A percentile compares a stretch with the other conserved stretches of the same genome.
These are phyloP conservation scores for Dicerorhinus sumatrensis DNA, from an alignment of 2,113 vertebrate species.

Conservation along the genomic window DNA sequence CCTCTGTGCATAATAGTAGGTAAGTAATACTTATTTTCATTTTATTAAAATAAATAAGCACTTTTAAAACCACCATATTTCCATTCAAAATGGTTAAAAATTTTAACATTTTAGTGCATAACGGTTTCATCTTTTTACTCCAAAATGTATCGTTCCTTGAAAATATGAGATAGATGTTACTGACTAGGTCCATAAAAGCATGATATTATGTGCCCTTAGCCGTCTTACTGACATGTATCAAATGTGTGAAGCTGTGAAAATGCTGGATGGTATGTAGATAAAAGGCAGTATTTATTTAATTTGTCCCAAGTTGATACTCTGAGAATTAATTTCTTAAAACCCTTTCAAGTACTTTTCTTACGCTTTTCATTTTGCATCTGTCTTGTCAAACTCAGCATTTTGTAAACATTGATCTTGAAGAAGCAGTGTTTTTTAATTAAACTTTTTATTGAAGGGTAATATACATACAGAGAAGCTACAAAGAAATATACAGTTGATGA, in stretches of 20 bases:
- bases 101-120: slow-evolving; percentile 41
- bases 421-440: not conserved
- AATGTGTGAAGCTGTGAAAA: not conserved
- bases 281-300: not conserved
- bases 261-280: not conserved
- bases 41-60: slow-evolving; percentile 22
- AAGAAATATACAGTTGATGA: not conserved
- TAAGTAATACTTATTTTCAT: not conserved
- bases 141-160: slow-evolving; percentile 43
- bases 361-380: not conserved
- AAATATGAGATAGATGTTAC: not conserved
- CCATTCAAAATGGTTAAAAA: not conserved
- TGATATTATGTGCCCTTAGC: not conserved
- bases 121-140: slow-evolving; percentile 29
- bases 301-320: not conserved
- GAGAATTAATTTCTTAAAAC: slow-evolving; percentile 7
- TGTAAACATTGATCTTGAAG: slow-evolving; percentile 11
- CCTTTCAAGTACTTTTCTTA: not conserved
- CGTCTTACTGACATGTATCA: not conserved
- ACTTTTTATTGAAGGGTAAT: not conserved
- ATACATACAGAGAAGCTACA: not conserved
- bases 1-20: accelerated
- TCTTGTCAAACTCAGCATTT: slow-evolving; percentile 16
- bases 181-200: not conserved
- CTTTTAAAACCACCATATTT: not conserved